Base-by-base conservation (phyloP, 1,140 invertebrate species). In the Scaptomyza montana region DNA sequence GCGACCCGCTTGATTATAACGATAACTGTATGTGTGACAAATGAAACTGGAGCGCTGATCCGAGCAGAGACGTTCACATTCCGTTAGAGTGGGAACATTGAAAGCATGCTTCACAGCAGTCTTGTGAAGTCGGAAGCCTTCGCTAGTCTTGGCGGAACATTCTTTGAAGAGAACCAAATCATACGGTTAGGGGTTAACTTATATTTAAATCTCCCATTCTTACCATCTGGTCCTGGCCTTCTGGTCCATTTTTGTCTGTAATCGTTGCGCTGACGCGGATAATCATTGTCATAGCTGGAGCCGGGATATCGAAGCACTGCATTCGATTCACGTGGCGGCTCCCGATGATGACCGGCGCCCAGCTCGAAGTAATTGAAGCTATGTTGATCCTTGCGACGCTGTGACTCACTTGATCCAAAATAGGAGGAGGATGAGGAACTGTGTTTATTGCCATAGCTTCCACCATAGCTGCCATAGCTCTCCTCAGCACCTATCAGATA, bases 11-110 rank as follows among this genome's bases (percentile, higher is more conserved):
- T 77, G 77, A 41, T 79, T 91, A 33, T 92, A 92, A 94, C 95
- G 94, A 80, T 94, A 97, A 72, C 95, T 96, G 78, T 96, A 97
- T 0, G 95, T 95, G 51, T 94, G 93, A 78, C 96, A 97, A 65
- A 92, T 92, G 74, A 96, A 96, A 43, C 94, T 93, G 33, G 78
- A 66, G 30, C 93, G 93, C 89, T 96, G 95, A n/a, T 93, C 93
- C 33, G 94, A 94, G 82, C 96, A 97, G 13, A 95, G 92, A 0
- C 93, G 92, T 80, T 97, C 96, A 90, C 96, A 97, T 28, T 96
- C 95, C 13, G 95, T 94, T 9, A 96, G 93, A 28, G 94, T 94
- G 1, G 94, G 93, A 1, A 95, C 95, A 4, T 93, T 90, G 25
- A 94, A 93, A 1, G 95, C 94, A 51, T 95, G 94, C 51, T 94